These are phyloP conservation scores for Hippocampus abdominalis DNA, from an alignment of 2,113 vertebrate species.

Conservation along the genomic window DNA sequence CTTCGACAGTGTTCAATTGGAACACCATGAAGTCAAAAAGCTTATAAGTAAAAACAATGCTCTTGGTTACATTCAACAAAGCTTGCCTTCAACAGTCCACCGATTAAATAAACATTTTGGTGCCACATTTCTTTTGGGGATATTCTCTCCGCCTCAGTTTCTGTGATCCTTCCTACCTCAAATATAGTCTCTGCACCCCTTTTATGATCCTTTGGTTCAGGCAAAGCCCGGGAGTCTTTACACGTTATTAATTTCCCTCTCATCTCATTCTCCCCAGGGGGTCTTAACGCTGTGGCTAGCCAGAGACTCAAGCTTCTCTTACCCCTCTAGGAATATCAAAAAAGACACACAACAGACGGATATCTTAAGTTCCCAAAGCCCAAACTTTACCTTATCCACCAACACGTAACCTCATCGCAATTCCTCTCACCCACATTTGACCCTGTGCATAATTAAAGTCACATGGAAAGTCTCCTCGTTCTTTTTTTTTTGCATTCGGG, in stretches of 20 bases:
- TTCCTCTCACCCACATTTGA: conserved; percentile 22
- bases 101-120: not conserved
- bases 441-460: conserved; percentile 22
- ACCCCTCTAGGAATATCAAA: conserved; percentile 38
- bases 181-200: conserved; percentile 16
- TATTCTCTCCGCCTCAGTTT: conserved; percentile 16
- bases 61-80: not conserved
- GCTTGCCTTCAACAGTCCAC: not conserved
- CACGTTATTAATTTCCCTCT: conserved; percentile 66
- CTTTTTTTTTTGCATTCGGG: conserved; percentile 1
- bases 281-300: conserved; percentile 34
- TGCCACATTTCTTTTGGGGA: conserved; percentile 2
- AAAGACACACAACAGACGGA: conserved; percentile 28
- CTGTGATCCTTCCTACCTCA: conserved; percentile 29
- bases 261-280: conserved; percentile 52
- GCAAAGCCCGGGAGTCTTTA: conserved; percentile 51
- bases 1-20: not conserved
- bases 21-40: not conserved
- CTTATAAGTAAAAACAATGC: conserved; percentile 1
- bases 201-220: conserved; percentile 44
- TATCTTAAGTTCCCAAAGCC: conserved; percentile 26
- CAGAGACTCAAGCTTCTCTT: conserved; percentile 46
- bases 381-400: conserved; percentile 30
- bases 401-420: not conserved
- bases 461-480: conserved; percentile 8